phyloP scores from a whole-genome alignment of 2,888 invertebrate species.

The Lycia hirtaria region DNA sequence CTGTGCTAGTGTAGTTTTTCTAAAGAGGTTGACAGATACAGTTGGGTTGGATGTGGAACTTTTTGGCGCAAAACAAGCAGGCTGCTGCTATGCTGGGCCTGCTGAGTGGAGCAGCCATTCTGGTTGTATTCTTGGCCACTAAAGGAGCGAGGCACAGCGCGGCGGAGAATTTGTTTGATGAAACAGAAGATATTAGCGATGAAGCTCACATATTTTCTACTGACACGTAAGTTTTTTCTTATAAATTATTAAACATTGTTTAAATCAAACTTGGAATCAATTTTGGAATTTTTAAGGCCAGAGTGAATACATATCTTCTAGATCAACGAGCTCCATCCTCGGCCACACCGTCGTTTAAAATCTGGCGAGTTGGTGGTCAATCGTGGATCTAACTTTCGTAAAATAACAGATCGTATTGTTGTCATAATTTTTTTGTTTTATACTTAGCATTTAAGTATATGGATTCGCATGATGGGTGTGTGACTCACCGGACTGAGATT shows the following conservation, averaged over 20 bases:
- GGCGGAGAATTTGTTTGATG: constrained; percentile 52
- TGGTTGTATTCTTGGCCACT: constrained; percentile 66
- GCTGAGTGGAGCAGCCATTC: constrained; percentile 64
- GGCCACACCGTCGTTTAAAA: no score
- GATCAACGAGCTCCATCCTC: no score
- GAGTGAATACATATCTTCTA: no score
- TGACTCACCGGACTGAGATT: no score
- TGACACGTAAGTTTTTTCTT: constrained; percentile 65
- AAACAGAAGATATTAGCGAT: constrained; percentile 70
- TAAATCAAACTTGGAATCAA: not conserved
- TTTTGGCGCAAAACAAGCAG: constrained; percentile 75
- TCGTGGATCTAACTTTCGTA: no score
- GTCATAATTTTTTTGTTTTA: no score
- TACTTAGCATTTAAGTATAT: no score
- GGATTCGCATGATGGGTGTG: no score
- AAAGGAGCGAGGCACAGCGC: constrained; percentile 54
- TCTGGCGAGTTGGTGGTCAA: no score
- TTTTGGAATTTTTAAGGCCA: no score
- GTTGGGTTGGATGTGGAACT: constrained; percentile 73
- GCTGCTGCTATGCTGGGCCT: constrained; percentile 76
- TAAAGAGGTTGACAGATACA: constrained; percentile 16
- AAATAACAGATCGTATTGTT: no score
- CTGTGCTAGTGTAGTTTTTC: constrained; percentile 12
- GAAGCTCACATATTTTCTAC: constrained; percentile 69
- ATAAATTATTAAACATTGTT: not conserved